Evolutionary conservation across 2,797 vertebrate genomes (phyloP), one percentile per base, ranked within the genome.

Genomic region (Amblyraja radiata): DNA sequence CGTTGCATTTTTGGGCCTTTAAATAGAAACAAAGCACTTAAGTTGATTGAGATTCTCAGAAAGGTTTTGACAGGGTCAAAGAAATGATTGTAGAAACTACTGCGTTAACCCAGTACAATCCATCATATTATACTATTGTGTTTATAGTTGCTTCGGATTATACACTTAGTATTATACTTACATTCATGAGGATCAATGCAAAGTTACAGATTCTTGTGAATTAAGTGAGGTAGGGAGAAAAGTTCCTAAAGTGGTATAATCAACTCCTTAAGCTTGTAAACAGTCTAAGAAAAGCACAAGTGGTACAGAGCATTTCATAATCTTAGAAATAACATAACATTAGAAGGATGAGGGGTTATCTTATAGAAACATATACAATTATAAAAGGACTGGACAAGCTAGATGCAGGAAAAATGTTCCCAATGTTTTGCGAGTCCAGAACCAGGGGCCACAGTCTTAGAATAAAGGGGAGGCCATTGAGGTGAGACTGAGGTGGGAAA

Each of bases 41-140:
- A 76, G 39, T 92, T 23, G 13, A 76, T 39, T 92, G 71, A 76
- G 71, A 39, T 76, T 5, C 39, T 92, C 90, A 92, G 71, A 92
- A 76, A 6, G 76, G 71, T 92, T 54, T 76, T 76, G 39, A 54
- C 90, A 92, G 25, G 71, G 71, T 91, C 68, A 91, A 25, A 65
- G 11, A 73, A 91, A 91, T 58, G 39, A 74, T 10, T 54, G 23
- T 74, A 14, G 90, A 76, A 92, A 73, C 10, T n/a, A 92, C 86
- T 76, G 25, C 46, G 6, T 76, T 92, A 92, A 71, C 21, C 68
- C 36, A n/a, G 25, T 86, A 63, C 36, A 21, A 74, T 92, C 68
- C 21, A n/a, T 92, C 68, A 76, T 68, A 54, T 76, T 23, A 73
- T 25, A 76, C 68, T 46, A 73, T 46, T 16, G 36, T 74, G 39